A percentile compares a stretch with the other conserved stretches of the same genome.
phyloP scores from a whole-genome alignment of 92 coral and sea anemone genomes.

The Umimayanthus chanpuru region DNA sequence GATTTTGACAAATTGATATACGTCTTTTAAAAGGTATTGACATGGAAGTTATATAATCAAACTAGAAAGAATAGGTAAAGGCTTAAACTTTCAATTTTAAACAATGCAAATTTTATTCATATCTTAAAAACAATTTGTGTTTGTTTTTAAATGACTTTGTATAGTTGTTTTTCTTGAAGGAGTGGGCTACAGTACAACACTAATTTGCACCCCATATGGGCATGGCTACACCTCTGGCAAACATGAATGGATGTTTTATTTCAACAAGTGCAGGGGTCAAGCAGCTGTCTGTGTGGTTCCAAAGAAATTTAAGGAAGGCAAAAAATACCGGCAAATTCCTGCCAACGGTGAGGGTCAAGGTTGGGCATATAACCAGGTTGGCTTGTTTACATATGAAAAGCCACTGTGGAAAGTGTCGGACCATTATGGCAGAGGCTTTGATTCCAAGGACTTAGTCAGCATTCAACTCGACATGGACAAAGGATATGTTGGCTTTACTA shows the following conservation, averaged over 20 bases:
- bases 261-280: slow-evolving; percentile 84
- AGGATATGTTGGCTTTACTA: slow-evolving; percentile 76
- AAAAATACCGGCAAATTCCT: slow-evolving; percentile 59
- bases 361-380: slow-evolving; percentile 85
- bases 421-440: slow-evolving; percentile 57
- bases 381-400: slow-evolving; percentile 75
- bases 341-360: slow-evolving; percentile 67
- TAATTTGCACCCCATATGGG: slow-evolving; percentile 82
- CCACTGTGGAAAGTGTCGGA: slow-evolving; percentile 77
- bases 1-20: too few species aligned
- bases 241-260: slow-evolving; percentile 91
- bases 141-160: too few species aligned
- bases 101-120: too few species aligned
- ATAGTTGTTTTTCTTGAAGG: slow-evolving; percentile 32
- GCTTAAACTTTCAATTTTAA: too few species aligned
- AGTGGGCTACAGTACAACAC: slow-evolving; percentile 81
- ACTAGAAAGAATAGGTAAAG: too few species aligned
- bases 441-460: slow-evolving; percentile 84
- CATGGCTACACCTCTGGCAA: slow-evolving; percentile 78
- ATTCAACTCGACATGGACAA: slow-evolving; percentile 78
- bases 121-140: too few species aligned
- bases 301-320: slow-evolving; percentile 62
- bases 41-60: too few species aligned
- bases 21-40: too few species aligned
- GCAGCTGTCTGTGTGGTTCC: slow-evolving; percentile 86